Conservation (phyloP, 2,797 vertebrate genomes). For the Ciconia nigra region DNA sequence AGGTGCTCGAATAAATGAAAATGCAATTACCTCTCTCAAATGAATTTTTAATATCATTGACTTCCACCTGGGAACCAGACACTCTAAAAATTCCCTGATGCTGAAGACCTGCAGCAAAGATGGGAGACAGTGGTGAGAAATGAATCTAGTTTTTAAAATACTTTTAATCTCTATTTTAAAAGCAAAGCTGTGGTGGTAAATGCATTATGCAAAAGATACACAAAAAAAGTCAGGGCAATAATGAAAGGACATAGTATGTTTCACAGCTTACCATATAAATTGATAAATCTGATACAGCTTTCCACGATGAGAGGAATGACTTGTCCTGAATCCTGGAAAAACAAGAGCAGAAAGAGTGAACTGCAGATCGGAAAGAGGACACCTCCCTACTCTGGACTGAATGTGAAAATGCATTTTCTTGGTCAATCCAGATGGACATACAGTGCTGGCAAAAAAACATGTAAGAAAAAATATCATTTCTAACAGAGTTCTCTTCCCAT, state of each 20-base stretch:
- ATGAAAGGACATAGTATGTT: neutral
- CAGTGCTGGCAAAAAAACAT: conserved; percentile 22
- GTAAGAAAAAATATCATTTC: neutral
- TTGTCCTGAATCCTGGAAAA: conserved; percentile 90
- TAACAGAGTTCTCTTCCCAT: neutral
- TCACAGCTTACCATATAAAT: conserved; percentile 88
- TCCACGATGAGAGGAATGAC: conserved; percentile 96
- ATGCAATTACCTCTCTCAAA: conserved; percentile 94
- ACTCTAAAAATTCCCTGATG: conserved; percentile 98
- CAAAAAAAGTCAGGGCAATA: neutral
- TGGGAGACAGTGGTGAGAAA: neutral
- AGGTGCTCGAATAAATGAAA: neutral
- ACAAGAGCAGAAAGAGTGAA: conserved; percentile 9
- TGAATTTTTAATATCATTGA: conserved; percentile 99
- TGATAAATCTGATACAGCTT: conserved; percentile 98
- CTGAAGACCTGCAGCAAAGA: conserved; percentile 86
- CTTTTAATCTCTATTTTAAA: neutral
- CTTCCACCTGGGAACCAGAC: conserved; percentile 96
- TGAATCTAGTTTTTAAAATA: neutral
- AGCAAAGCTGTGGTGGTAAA: neutral
- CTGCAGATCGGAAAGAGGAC: neutral
- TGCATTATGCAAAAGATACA: neutral
- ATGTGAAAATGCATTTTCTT: neutral
- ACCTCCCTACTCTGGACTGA: neutral
- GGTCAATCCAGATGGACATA: conserved; percentile 39